phyloP scores from a whole-genome alignment of 1,140 invertebrate genomes.

The Pygmarrhopalites habei region DNA sequence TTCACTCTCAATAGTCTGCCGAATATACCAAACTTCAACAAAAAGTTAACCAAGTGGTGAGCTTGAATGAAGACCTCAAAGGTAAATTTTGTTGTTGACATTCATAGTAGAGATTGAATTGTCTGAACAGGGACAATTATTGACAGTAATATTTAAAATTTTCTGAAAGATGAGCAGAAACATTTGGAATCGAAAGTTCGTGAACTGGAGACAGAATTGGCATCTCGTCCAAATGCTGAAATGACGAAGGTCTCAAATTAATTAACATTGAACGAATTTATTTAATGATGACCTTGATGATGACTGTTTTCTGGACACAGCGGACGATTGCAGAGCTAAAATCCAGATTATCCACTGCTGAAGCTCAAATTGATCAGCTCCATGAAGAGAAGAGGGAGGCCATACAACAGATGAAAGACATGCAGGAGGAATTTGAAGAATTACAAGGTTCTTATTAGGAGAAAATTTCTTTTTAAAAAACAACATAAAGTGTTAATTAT shows the following conservation, averaged over 20 bases:
- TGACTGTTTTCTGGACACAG: too few species aligned
- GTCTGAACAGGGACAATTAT: too few species aligned
- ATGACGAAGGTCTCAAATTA: constrained; percentile 32
- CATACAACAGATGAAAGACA: constrained; percentile 83
- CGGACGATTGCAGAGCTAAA: constrained; percentile 53
- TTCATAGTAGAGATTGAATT: too few species aligned
- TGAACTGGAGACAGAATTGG: constrained; percentile 62
- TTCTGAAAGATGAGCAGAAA: constrained; percentile 70
- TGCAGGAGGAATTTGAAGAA: constrained; percentile 95
- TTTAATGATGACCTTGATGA: too few species aligned
- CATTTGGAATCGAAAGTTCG: constrained; percentile 59
- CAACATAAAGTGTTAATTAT: too few species aligned
- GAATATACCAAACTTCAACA: constrained; percentile 60
- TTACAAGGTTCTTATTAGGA: too few species aligned
- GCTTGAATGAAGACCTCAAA: constrained; percentile 67
- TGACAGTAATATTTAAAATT: too few species aligned
- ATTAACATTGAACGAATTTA: too few species aligned
- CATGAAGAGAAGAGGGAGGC: constrained; percentile 95
- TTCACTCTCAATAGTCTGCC: constrained; percentile 34
- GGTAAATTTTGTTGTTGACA: too few species aligned
- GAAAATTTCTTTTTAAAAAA: too few species aligned
- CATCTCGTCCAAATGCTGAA: constrained; percentile 41
- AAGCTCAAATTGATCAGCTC: constrained; percentile 81
- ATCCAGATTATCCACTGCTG: constrained; percentile 72
- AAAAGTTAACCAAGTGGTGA: constrained; percentile 72